Conservation (phyloP, 2,888 invertebrate genomes). For the Catocala fraxini region DNA sequence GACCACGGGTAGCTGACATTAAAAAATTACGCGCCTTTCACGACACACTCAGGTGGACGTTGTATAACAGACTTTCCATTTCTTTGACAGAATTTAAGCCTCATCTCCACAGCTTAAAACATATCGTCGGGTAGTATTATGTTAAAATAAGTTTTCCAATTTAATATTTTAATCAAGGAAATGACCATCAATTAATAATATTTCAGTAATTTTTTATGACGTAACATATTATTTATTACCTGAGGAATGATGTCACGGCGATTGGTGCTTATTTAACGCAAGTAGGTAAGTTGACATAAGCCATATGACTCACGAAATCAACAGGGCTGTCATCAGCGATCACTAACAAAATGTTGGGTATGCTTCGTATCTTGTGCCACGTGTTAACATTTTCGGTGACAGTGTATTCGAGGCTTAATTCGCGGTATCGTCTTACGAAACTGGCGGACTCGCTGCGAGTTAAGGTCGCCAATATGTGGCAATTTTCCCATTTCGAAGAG, state of each 20-base stretch:
- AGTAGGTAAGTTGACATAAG: constrained; percentile 7
- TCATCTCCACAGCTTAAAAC: constrained; percentile 46
- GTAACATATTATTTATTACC: constrained; percentile 30
- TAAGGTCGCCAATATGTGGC: constrained; percentile 85
- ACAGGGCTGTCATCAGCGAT: constrained; percentile 9
- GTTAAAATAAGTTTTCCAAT: constrained; percentile 24
- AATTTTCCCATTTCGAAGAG: constrained; percentile 87
- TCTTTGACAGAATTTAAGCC: constrained; percentile 65
- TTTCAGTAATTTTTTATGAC: constrained; percentile 26
- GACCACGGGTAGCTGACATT: constrained; percentile 85
- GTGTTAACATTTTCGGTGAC: constrained; percentile 27
- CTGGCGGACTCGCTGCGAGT: constrained; percentile 73
- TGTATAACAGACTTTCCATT: constrained; percentile 87
- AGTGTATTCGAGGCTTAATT: constrained; percentile 64
- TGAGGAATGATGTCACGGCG: constrained; percentile 20
- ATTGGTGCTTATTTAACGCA: constrained; percentile 20
- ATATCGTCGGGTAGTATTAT: constrained; percentile 19
- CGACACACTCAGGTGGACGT: constrained; percentile 81
- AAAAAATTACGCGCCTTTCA: constrained; percentile 81
- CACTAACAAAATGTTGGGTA: constrained; percentile 20
- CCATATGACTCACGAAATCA: constrained; percentile 26
- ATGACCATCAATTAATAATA: constrained; percentile 15
- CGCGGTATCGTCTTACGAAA: constrained; percentile 72
- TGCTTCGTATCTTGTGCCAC: constrained; percentile 17
- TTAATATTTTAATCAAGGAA: constrained; percentile 22